These are phyloP conservation scores for Acestrorhynchus altus DNA, from an alignment of 2,797 vertebrate genomes.

Conservation along the genomic window DNA sequence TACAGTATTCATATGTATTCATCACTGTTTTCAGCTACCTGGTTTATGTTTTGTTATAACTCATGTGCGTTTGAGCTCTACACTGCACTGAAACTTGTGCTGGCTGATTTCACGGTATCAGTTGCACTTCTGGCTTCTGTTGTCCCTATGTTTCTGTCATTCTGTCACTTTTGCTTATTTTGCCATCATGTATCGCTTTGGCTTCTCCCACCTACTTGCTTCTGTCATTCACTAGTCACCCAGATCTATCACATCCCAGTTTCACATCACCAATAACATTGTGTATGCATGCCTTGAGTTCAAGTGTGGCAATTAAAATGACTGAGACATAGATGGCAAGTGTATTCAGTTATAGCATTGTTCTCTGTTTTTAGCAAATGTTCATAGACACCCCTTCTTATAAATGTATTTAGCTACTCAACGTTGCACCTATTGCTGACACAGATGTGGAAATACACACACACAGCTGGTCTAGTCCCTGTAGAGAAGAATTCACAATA, in stretches of 20 bases:
- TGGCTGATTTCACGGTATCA: neutral
- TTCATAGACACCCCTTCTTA: too few species aligned
- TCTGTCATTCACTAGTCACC: constrained; percentile 20
- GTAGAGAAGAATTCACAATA: too few species aligned
- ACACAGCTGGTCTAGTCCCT: too few species aligned
- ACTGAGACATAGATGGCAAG: neutral
- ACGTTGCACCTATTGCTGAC: too few species aligned
- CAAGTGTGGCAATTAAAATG: neutral
- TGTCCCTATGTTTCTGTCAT: neutral
- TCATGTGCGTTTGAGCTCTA: neutral
- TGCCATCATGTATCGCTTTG: neutral
- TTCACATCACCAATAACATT: constrained; percentile 1
- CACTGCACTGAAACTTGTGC: neutral
- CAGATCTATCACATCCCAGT: constrained; percentile 9
- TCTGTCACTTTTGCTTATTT: neutral
- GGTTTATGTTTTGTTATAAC: neutral
- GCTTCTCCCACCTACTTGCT: neutral
- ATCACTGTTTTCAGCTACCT: neutral
- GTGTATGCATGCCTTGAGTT: constrained; percentile 14
- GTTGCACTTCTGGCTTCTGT: neutral
- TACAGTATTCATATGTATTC: neutral
- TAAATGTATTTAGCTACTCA: too few species aligned
- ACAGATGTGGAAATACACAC: too few species aligned
- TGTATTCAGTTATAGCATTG: constrained; percentile 11
- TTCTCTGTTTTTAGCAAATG: too few species aligned